These are phyloP conservation scores for Tor tambroides DNA, from an alignment of 2,113 vertebrate genomes.

Conservation along the genomic window DNA sequence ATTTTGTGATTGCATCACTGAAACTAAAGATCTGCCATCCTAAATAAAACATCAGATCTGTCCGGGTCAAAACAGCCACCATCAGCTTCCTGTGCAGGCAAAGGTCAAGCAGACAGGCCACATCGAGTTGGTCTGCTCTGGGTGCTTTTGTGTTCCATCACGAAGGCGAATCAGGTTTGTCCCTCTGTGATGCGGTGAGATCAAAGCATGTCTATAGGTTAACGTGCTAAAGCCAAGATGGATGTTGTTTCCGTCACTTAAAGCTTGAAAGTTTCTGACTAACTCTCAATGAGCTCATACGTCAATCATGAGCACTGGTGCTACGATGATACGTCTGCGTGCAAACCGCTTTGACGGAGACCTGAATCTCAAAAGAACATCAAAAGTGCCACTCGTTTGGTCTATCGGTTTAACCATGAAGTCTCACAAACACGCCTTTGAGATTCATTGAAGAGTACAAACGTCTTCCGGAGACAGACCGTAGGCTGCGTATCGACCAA, in stretches of 20 bases:
- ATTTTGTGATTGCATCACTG: background rate
- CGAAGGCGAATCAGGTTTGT: background rate
- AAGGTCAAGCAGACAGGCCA: background rate
- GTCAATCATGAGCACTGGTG: too few relatives aligned
- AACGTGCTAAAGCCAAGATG: background rate
- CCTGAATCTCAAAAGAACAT: background rate
- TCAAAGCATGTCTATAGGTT: background rate
- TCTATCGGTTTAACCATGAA: background rate
- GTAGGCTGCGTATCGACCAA: slow-evolving; percentile 7
- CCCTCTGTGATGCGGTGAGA: background rate
- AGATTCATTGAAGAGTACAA: slow-evolving; percentile 38
- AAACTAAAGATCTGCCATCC: background rate
- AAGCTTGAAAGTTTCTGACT: background rate
- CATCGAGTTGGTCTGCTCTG: background rate
- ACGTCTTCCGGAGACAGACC: slow-evolving; percentile 30
- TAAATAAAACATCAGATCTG: background rate
- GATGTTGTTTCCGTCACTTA: background rate
- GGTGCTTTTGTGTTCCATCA: background rate
- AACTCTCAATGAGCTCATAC: background rate
- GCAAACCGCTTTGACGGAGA: background rate
- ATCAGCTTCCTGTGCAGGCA: background rate
- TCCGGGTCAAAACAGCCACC: background rate
- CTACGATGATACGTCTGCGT: background rate
- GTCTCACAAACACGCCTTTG: slow-evolving; percentile 19
- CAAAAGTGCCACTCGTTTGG: background rate